Conservation (phyloP, 2,113 vertebrate species). For the Polypterus bichir region DNA sequence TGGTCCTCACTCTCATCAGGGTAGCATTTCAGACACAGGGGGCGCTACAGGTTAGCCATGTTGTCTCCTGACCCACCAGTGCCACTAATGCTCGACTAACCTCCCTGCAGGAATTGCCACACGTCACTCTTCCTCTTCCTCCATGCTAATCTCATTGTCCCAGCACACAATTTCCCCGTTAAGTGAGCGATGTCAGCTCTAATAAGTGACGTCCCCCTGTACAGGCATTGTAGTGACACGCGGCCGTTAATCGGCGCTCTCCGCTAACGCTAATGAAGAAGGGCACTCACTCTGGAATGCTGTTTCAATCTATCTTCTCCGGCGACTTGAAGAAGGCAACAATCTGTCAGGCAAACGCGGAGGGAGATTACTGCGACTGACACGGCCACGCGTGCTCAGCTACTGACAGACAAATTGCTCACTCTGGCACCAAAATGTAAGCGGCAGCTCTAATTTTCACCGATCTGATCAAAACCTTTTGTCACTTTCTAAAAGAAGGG, state of each 20-base stretch:
- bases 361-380: slow-evolving; percentile 86
- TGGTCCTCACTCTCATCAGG: too few relatives aligned
- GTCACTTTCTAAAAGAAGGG: slow-evolving; percentile 33
- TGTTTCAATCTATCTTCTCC: slow-evolving; percentile 80
- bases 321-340: slow-evolving; percentile 79
- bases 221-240: slow-evolving; percentile 33
- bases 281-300: slow-evolving; percentile 75
- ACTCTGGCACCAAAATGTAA: slow-evolving; percentile 68
- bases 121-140: neutral
- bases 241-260: slow-evolving; percentile 57
- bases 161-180: slow-evolving; percentile 48
- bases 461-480: slow-evolving; percentile 59
- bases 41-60: too few relatives aligned
- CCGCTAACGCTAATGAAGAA: slow-evolving; percentile 88
- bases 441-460: slow-evolving; percentile 74
- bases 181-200: slow-evolving; percentile 55
- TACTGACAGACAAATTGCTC: slow-evolving; percentile 92
- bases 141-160: too few relatives aligned
- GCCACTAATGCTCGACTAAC: too few relatives aligned
- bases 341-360: slow-evolving; percentile 91
- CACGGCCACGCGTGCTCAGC: slow-evolving; percentile 65
- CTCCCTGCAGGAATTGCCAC: neutral
- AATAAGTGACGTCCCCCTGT: slow-evolving; percentile 45
- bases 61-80: too few relatives aligned
- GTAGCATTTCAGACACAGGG: too few relatives aligned